Base-by-base conservation (phyloP, 2,113 vertebrate genomes). In the Gymnorhina tibicen region DNA sequence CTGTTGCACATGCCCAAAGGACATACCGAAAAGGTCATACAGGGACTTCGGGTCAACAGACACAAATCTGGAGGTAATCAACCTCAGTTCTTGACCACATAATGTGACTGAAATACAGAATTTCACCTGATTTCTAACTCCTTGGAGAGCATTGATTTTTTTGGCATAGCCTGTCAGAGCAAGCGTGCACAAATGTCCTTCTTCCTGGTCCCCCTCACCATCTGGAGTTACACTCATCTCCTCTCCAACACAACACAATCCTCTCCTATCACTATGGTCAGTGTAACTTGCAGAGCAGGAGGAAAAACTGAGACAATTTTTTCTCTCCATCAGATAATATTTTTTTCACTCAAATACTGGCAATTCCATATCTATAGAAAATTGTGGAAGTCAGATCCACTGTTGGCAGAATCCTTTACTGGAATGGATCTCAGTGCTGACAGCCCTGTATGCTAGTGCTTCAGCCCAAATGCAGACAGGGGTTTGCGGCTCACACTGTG, bases 391-490 rank as follows among this genome's bases (percentile, higher is more conserved):
- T 46, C 41, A 33, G 5, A 60, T 30, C 12, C 3, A 3, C 19
- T 3, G 2, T 22, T 76, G 9, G n/a, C 39, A 94, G n/a, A 49
- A 56, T 26, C 33, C 33, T 56, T 47, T 39, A 82, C n/a, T 58
- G 62, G 35, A 64, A 18, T 3, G 8, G 4, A 83, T 52, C 23
- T 18, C 37, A 64, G 19, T 52, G 30, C 24, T 39, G n/a, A 86
- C 15, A 58, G 2, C 5, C 7, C 33, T 42, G 15, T 21, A 72
- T 0, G 0, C 39, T 52, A 10, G 26, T 56, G 47, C 58, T 83
- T 79, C 75, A 85, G 53, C 10, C 41, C 26, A 53, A 33, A 35
- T 37, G 39, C 22, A 83, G n/a, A 30, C n/a, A 9, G 14, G 9
- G 19, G 6, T 21, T 72, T 63, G 49, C 1, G 2, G 9, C 28